Conservation (phyloP, 2,888 invertebrate genomes). For the Brenthis hecate region DNA sequence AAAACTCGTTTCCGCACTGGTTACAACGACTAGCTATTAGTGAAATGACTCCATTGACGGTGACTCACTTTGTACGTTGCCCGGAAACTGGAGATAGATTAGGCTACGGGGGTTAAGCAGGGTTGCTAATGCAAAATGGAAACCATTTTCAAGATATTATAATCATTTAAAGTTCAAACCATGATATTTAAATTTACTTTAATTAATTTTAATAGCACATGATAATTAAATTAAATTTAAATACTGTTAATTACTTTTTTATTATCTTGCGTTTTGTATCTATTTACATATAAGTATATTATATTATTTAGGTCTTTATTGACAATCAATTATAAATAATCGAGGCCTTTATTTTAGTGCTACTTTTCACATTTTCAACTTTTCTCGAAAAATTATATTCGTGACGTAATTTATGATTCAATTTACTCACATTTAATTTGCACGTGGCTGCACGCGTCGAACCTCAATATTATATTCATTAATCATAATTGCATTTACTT, state of each 20-base stretch:
- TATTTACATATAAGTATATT: no score
- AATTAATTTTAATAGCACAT: no score
- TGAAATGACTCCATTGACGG: constrained; percentile 30
- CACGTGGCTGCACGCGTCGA: constrained; percentile 14
- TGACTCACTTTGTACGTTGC: constrained; percentile 33
- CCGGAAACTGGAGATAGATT: constrained; percentile 37
- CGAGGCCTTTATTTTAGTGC: background rate
- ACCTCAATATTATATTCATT: constrained; percentile 21
- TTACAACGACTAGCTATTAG: constrained; percentile 34
- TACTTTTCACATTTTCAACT: background rate
- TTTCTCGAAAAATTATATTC: background rate
- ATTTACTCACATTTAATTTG: constrained; percentile 14
- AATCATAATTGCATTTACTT: constrained; percentile 12
- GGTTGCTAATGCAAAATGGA: constrained; percentile 5
- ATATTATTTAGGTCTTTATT: no score
- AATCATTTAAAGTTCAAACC: no score
- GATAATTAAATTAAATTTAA: no score
- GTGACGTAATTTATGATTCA: constrained; percentile 7
- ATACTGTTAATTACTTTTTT: no score
- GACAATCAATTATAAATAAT: no score
- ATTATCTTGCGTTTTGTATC: no score
- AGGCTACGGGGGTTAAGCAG: constrained; percentile 16
- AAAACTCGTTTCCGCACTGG: constrained; percentile 30
- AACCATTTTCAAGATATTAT: background rate
- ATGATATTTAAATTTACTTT: no score